Evolutionary conservation across 2,113 vertebrate genomes (phyloP), one percentile per base, ranked within the genome.

Genomic region (Rutilus rutilus): DNA sequence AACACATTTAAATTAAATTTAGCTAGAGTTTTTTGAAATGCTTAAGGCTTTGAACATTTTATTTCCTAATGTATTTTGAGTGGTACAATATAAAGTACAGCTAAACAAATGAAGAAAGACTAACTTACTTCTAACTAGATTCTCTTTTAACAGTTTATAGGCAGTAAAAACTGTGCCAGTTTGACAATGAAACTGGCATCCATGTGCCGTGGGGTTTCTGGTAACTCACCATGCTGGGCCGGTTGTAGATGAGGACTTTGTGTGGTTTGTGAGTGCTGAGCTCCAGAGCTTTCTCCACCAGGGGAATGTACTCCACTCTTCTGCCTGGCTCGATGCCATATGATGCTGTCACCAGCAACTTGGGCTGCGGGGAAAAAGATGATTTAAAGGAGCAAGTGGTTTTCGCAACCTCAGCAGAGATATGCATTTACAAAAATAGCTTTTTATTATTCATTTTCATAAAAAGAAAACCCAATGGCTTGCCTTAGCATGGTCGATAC

Each of bases 401-500:
- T 69, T 79, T 19, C 11, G 17, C 60, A n/a, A 82, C 42, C 59
- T 64, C 2, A 88, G 5, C 52, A 33, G 52, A 47, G 7, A 73
- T 4, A 50, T 27, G 21, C 50, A 12, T 71, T 12, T 19, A 75
- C 23, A 74, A 36, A 52, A 27, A 57, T 14, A 12, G 0, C 6
- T 57, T 77, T 77, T 54, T 54, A 6, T 33, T 23, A 36, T 57
- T 54, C 2, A 60, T 14, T 79, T 15, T 60, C 54, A 76, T 75
- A 6, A 47, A 3, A 27, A n/a, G 21, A 59, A 60, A 54, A 21
- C 10, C 10, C 36, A 79, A 25, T 23, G 7, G 36, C 90, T 93
- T 91, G 98, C 98, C 97, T 99, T 99, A 88, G 96, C 96, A 21
- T 99, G 98, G 90, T 97, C 92, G 85, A 99, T 97, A 87, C 98